phyloP scores from a whole-genome alignment of 2,113 vertebrate species.

The Antechinus stuartii region DNA sequence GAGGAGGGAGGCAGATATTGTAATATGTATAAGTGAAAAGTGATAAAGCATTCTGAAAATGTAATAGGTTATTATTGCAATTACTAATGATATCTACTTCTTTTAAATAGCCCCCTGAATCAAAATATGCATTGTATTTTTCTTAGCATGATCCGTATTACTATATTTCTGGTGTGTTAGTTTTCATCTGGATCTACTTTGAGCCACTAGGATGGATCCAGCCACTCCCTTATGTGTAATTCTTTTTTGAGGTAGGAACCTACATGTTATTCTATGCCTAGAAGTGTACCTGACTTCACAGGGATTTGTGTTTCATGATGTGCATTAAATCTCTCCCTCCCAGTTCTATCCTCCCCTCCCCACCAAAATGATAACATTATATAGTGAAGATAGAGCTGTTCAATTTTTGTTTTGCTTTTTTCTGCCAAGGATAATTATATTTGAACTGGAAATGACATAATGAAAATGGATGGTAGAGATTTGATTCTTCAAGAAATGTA shows the following conservation, averaged over 20 bases:
- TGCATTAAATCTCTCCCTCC: not conserved
- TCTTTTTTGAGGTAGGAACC: not conserved
- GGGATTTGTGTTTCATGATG: not conserved
- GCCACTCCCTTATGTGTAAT: not conserved
- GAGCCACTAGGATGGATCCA: not conserved
- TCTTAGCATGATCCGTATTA: not conserved
- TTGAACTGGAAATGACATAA: not conserved
- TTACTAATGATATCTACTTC: not conserved
- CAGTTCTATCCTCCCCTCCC: not conserved
- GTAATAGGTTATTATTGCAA: not conserved
- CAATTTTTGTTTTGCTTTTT: not conserved
- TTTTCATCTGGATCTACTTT: not conserved
- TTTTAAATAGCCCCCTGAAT: not conserved
- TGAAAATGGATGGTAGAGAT: not conserved
- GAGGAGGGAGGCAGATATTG: not conserved
- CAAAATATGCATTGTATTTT: not conserved
- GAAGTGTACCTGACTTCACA: not conserved
- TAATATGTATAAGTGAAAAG: not conserved
- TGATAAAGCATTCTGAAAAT: not conserved
- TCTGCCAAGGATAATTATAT: not conserved
- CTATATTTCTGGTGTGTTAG: not conserved
- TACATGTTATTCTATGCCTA: not conserved
- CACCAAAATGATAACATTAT: not conserved
- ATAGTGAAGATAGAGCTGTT: not conserved
- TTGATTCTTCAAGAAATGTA: not conserved